phyloP scores from a whole-genome alignment of 2,888 invertebrate genomes.

The Lissocephala sabroskyi region DNA sequence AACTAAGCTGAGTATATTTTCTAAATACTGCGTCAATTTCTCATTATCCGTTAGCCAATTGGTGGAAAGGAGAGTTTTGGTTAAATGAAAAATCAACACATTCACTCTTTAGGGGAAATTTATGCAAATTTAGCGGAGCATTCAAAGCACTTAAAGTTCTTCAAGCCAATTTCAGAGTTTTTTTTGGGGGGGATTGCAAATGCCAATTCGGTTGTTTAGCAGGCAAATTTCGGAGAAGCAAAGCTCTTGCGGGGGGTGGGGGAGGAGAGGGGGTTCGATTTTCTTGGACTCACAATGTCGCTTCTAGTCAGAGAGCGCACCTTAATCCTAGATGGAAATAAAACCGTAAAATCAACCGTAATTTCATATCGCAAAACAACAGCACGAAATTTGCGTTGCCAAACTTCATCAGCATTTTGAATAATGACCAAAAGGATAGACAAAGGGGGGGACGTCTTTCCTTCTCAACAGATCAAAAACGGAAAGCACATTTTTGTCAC shows the following conservation, averaged over 20 bases:
- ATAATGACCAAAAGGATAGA: too few relatives aligned
- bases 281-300: slow-evolving; percentile 63
- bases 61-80: too few relatives aligned
- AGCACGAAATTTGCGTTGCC: slow-evolving; percentile 22
- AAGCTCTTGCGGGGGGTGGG: too few relatives aligned
- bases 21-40: too few relatives aligned
- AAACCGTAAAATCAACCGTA: slow-evolving; percentile 54
- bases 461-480: too few relatives aligned
- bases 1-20: too few relatives aligned
- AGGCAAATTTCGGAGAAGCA: slow-evolving; percentile 6
- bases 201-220: slow-evolving; percentile 21
- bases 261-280: background rate
- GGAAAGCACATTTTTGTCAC: slow-evolving; percentile 30
- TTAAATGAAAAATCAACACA: too few relatives aligned
- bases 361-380: slow-evolving; percentile 26
- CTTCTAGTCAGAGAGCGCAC: slow-evolving; percentile 66
- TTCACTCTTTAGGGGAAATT: too few relatives aligned
- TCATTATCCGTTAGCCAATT: too few relatives aligned
- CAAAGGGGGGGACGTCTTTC: too few relatives aligned
- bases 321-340: slow-evolving; percentile 67
- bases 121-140: slow-evolving; percentile 23
- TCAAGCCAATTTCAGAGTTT: slow-evolving; percentile 21
- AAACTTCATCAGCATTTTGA: slow-evolving; percentile 27
- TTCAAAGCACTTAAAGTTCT: slow-evolving; percentile 13
- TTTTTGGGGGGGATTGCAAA: too few relatives aligned